Evolutionary conservation across 1,140 invertebrate genomes (phyloP).

Genomic region (roundworm (Caenorhabditis elegans)): WBcel235 BX284604.4:1329501-1330000

Average conservation of each 20-base stretch:
- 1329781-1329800: too few species aligned
- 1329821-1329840: too few species aligned
- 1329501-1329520: constrained; percentile 95
- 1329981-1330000: constrained; percentile 96
- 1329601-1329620: neutral
- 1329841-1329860: constrained; percentile 32
- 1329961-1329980: constrained; percentile 88
- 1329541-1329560: constrained; percentile 92
- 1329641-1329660: neutral
- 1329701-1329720: too few species aligned
- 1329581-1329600: neutral
- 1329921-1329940: constrained; percentile 68
- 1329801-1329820: too few species aligned
- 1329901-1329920: constrained; percentile 47
- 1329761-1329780: too few species aligned
- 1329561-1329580: constrained; percentile 70
- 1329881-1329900: constrained; percentile 39
- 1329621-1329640: neutral
- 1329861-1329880: neutral
- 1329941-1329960: constrained; percentile 98
- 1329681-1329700: too few species aligned
- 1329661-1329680: too few species aligned
- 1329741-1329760: too few species aligned
- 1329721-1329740: too few species aligned
- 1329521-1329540: constrained; percentile 82